Evolutionary conservation across 1,140 invertebrate species (phyloP), one percentile per base, ranked within the genome.

Genomic region (Eubasilissa regina): DNA sequence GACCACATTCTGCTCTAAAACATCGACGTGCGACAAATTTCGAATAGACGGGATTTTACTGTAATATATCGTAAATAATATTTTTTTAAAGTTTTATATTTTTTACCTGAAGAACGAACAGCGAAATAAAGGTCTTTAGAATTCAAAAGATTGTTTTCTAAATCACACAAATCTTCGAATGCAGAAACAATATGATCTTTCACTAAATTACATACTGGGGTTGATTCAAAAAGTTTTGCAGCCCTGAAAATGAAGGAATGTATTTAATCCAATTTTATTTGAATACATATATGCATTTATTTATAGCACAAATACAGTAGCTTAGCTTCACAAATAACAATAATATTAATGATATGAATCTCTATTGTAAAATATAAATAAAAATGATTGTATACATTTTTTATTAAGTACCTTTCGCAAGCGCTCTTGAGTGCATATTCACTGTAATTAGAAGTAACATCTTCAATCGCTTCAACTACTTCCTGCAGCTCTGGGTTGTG

Each of bases 61-160:
- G n/a, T n/a, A n/a, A n/a, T n/a, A n/a, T n/a, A n/a, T n/a, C n/a
- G n/a, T n/a, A n/a, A n/a, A n/a, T n/a, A n/a, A n/a, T n/a, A n/a
- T n/a, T n/a, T n/a, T n/a, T n/a, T n/a, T n/a, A n/a, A n/a, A n/a
- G n/a, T n/a, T n/a, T n/a, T n/a, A n/a, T n/a, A n/a, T 35, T 0
- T 0, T 62, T 66, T 78, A 89, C 88, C 88, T 68, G 90, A 90
- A 6, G 90, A 90, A 82, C 90, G 85, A 12, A 91, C 88, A 4
- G 90, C 90, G 83, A 90, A 90, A 44, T 87, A 85, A 44, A 85
- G 62, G 62, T 86, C 84, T 8, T 56, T 81, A 12, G 60, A 9
- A 19, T 1, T 13, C 48, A 70, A 21, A 48, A 21, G 15, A n/a
- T 64, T 25, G 7, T 10, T 21, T 25, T 43, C 47, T 13, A 43